These are phyloP conservation scores for Trichacis sp. DNA, from an alignment of 2,888 invertebrate genomes.

Conservation along the genomic window DNA sequence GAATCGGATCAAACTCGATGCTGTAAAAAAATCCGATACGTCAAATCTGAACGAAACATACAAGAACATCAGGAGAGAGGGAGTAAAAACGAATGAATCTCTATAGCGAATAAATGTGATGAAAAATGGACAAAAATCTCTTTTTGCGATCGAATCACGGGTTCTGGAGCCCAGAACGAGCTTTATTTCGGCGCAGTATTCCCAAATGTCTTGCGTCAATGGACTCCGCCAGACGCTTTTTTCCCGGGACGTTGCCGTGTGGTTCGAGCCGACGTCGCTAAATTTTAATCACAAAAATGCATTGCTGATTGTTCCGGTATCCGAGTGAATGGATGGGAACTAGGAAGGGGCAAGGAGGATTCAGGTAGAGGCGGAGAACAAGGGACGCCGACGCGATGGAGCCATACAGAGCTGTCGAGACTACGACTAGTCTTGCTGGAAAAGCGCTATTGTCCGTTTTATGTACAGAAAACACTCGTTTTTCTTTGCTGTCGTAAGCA, in stretches of 20 bases:
- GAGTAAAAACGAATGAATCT: too few relatives aligned
- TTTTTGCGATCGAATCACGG: too few relatives aligned
- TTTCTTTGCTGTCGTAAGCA: constrained; percentile 27
- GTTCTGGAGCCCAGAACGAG: too few relatives aligned
- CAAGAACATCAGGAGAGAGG: too few relatives aligned
- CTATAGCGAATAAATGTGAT: too few relatives aligned
- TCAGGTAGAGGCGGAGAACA: constrained; percentile 22
- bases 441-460: constrained; percentile 60
- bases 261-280: constrained; percentile 37
- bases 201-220: constrained; percentile 16
- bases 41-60: too few relatives aligned
- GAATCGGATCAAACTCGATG: too few relatives aligned
- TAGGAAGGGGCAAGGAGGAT: constrained; percentile 21
- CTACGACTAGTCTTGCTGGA: constrained; percentile 35
- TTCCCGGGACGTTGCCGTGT: constrained; percentile 20
- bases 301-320: constrained; percentile 51
- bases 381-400: constrained; percentile 22
- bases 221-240: constrained; percentile 26
- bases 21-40: too few relatives aligned
- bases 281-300: constrained; percentile 64
- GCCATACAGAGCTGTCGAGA: constrained; percentile 27
- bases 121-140: too few relatives aligned
- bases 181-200: too few relatives aligned
- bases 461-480: constrained; percentile 45
- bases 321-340: constrained; percentile 32